Evolutionary conservation across 1,140 invertebrate species (phyloP).

Genomic region (Papilio aristodemus): DNA sequence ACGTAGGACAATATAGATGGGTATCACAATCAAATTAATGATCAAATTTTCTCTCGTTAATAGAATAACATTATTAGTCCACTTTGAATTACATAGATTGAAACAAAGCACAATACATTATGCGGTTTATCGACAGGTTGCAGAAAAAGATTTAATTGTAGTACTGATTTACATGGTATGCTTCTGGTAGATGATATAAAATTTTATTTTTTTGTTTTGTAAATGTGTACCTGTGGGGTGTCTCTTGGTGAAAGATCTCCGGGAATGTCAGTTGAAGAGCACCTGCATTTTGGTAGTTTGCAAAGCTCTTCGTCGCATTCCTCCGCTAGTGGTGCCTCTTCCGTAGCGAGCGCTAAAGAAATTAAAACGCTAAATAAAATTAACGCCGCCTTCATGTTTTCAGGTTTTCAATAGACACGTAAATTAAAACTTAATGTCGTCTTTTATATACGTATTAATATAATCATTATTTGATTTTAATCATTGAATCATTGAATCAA

Average conservation of each 20-base stretch:
- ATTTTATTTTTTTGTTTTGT: no score
- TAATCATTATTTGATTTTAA: conserved; percentile 12
- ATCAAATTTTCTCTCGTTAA: no score
- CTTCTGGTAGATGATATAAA: no score
- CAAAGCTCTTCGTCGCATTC: conserved; percentile 45
- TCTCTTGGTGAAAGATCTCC: conserved; percentile 53
- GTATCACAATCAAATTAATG: no score
- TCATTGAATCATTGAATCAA: conserved; percentile 20
- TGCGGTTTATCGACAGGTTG: no score
- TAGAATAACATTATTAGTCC: no score
- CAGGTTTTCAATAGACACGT: not conserved
- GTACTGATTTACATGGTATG: no score
- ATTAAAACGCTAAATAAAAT: conserved; percentile 17
- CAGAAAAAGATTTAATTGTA: no score
- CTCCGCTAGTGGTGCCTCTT: conserved; percentile 33
- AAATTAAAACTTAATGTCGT: not conserved
- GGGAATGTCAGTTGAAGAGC: conserved; percentile 68
- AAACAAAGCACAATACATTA: no score
- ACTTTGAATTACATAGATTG: no score
- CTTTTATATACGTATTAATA: conserved; percentile 24
- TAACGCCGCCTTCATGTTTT: conserved; percentile 23
- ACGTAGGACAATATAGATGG: no score
- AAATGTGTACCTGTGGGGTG: conserved; percentile 52
- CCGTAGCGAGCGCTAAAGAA: not conserved
- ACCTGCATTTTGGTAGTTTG: conserved; percentile 71